These are phyloP conservation scores for Rhineura floridana DNA, from an alignment of 2,113 vertebrate species.

Conservation along the genomic window DNA sequence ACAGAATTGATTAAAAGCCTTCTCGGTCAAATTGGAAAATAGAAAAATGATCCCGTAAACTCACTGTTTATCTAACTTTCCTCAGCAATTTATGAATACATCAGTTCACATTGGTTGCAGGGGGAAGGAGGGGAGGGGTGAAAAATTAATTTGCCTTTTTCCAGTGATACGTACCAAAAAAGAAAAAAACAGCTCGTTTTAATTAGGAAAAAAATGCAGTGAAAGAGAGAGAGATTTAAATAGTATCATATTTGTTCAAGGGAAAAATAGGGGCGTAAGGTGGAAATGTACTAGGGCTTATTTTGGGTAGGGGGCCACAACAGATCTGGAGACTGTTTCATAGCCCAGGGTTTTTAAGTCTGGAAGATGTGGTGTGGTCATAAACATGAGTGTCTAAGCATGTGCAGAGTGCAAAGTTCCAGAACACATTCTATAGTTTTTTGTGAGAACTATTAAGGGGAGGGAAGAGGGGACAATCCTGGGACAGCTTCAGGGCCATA, in stretches of 20 bases:
- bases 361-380: neutral
- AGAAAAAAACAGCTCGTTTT: neutral
- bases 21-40: conserved; percentile 35
- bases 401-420: neutral
- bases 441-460: neutral
- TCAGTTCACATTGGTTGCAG: conserved; percentile 16
- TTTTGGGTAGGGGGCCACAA: neutral
- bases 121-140: conserved; percentile 9
- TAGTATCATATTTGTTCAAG: no score
- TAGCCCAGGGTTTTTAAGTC: no score
- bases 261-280: neutral
- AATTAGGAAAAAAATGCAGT: neutral
- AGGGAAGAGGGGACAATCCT: neutral
- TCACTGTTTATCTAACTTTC: conserved; percentile 68
- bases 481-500: no score
- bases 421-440: neutral
- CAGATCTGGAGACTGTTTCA: neutral
- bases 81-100: conserved; percentile 61
- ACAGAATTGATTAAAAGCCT: conserved; percentile 60
- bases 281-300: neutral
- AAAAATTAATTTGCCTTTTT: conserved; percentile 61
- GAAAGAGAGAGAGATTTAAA: neutral
- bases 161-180: conserved; percentile 53
- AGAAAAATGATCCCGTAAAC: conserved; percentile 59
- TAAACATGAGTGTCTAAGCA: neutral